Evolutionary conservation across 2,113 vertebrate species (phyloP).

Genomic region (Cyanoliseus patagonus): DNA sequence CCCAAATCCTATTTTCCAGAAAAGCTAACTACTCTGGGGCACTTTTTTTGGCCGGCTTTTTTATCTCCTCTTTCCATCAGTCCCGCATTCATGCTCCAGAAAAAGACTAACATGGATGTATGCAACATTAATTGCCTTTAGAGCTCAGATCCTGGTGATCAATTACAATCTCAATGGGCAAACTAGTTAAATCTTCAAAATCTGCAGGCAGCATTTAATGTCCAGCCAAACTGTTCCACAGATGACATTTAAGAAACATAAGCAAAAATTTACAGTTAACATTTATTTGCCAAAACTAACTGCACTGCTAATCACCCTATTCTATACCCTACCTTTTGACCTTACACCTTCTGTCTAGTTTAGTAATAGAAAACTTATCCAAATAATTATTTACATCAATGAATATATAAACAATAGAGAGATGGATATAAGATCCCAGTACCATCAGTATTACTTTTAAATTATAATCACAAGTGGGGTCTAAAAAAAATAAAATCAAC

Average conservation of each 20-base stretch:
- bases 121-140: neutral
- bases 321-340: neutral
- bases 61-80: neutral
- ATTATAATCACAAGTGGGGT: neutral
- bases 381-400: neutral
- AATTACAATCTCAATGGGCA: neutral
- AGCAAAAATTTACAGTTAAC: neutral
- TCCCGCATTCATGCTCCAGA: neutral
- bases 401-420: neutral
- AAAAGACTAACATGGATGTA: neutral
- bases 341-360: neutral
- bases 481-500: neutral
- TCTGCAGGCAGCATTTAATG: neutral
- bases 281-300: neutral
- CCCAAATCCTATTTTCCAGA: neutral
- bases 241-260: neutral
- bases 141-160: neutral
- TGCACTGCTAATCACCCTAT: neutral
- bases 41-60: neutral
- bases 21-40: neutral
- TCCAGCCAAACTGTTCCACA: neutral
- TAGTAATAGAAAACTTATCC: neutral
- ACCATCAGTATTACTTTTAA: neutral
- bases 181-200: neutral
- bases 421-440: neutral